These are phyloP conservation scores for Ascaphus truei DNA, from an alignment of 2,113 vertebrate genomes.

Conservation along the genomic window DNA sequence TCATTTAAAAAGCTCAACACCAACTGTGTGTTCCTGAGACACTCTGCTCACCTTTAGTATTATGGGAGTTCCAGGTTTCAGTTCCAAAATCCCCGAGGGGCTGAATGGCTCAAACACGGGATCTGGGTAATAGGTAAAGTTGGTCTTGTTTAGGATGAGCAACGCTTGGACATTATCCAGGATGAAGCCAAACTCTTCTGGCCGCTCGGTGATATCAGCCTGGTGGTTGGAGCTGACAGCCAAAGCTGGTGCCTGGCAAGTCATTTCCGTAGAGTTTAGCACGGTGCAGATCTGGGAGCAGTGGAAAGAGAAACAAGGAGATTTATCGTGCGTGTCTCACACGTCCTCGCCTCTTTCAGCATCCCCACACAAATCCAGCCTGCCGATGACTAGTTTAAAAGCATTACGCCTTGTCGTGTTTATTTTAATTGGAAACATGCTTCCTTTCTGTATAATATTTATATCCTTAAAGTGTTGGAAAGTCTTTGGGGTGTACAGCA, in stretches of 20 bases:
- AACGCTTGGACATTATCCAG: conserved; percentile 87
- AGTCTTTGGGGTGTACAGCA: too few relatives aligned
- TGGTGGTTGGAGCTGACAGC: conserved; percentile 71
- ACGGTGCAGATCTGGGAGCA: conserved; percentile 49
- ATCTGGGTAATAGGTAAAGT: conserved; percentile 94
- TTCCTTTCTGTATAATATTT: too few relatives aligned
- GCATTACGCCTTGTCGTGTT: too few relatives aligned
- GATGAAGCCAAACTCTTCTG: conserved; percentile 94
- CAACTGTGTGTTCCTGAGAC: too few relatives aligned
- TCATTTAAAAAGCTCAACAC: too few relatives aligned
- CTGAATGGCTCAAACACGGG: conserved; percentile 88
- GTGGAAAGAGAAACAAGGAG: too few relatives aligned
- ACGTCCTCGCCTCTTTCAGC: too few relatives aligned
- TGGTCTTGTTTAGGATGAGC: conserved; percentile 87
- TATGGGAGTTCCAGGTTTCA: conserved; percentile 94
- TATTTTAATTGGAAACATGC: too few relatives aligned
- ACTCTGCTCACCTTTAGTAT: conserved; percentile 83
- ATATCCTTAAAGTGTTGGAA: too few relatives aligned
- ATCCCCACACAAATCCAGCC: too few relatives aligned
- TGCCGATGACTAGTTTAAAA: too few relatives aligned
- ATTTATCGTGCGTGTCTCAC: too few relatives aligned
- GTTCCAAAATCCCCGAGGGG: conserved; percentile 83
- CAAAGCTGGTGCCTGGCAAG: conserved; percentile 87
- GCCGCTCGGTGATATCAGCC: conserved; percentile 75
- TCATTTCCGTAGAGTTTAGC: conserved; percentile 83